phyloP scores from a whole-genome alignment of 2,888 invertebrate genomes.

The Calliphora vomitoria region DNA sequence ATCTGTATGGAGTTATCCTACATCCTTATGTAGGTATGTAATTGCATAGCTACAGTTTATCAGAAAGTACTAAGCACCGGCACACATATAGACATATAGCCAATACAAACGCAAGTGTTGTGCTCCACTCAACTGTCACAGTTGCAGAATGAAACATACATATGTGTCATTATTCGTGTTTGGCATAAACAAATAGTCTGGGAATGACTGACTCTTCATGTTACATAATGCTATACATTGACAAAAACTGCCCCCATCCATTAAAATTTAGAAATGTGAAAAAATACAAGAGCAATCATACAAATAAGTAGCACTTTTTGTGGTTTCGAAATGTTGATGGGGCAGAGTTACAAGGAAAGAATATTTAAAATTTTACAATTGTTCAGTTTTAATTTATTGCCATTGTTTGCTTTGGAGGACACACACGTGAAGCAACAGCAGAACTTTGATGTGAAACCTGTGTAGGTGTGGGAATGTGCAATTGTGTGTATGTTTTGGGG shows the following conservation, averaged over 20 bases:
- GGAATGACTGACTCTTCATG: slow-evolving; percentile 29
- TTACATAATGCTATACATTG: background rate
- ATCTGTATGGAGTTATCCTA: too few relatives aligned
- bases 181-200: slow-evolving; percentile 30
- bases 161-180: slow-evolving; percentile 27
- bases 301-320: slow-evolving; percentile 5
- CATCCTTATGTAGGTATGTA: too few relatives aligned
- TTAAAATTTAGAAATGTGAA: too few relatives aligned
- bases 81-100: too few relatives aligned
- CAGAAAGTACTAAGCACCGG: too few relatives aligned
- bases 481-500: too few relatives aligned
- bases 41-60: too few relatives aligned
- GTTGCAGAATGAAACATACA: background rate
- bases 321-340: background rate
- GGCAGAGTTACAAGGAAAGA: background rate
- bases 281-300: too few relatives aligned
- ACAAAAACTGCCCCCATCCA: background rate
- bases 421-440: background rate
- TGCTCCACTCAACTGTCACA: too few relatives aligned
- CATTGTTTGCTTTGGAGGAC: slow-evolving; percentile 18
- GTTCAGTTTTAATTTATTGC: slow-evolving; percentile 34
- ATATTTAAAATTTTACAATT: slow-evolving; percentile 44
- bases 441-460: background rate
- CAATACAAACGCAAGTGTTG: too few relatives aligned
- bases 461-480: background rate